Evolutionary conservation across 1,140 invertebrate genomes (phyloP).

Genomic region (Ridgeia piscesae): DNA sequence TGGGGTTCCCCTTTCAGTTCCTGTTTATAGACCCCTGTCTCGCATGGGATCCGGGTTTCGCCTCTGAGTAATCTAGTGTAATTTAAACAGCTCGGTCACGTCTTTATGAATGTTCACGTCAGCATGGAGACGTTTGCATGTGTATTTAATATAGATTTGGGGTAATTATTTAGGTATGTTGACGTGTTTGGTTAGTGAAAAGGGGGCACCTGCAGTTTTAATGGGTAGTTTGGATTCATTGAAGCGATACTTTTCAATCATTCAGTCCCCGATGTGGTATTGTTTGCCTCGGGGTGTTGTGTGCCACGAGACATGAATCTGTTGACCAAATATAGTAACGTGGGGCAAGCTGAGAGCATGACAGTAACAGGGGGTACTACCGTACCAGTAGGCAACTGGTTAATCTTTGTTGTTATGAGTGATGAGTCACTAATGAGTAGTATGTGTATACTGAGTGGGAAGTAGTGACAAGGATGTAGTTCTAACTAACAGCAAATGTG

Average conservation of each 20-base stretch:
- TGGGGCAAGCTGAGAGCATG: background rate
- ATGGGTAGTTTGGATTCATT: background rate
- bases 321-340: background rate
- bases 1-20: background rate
- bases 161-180: background rate
- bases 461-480: background rate
- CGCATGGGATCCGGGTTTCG: background rate
- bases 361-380: background rate
- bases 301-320: background rate
- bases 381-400: background rate
- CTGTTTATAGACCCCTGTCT: background rate
- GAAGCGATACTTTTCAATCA: background rate
- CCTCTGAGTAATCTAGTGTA: background rate
- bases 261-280: background rate
- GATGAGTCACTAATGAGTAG: no score
- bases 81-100: background rate
- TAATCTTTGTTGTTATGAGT: background rate
- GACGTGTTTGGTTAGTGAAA: background rate
- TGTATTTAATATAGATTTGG: background rate
- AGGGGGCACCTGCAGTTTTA: background rate
- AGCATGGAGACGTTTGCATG: background rate
- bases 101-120: background rate
- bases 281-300: background rate
- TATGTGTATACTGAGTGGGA: background rate
- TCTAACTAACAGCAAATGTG: no score